These are phyloP conservation scores for Atethmia centrago DNA, from an alignment of 2,888 invertebrate species.

Conservation along the genomic window DNA sequence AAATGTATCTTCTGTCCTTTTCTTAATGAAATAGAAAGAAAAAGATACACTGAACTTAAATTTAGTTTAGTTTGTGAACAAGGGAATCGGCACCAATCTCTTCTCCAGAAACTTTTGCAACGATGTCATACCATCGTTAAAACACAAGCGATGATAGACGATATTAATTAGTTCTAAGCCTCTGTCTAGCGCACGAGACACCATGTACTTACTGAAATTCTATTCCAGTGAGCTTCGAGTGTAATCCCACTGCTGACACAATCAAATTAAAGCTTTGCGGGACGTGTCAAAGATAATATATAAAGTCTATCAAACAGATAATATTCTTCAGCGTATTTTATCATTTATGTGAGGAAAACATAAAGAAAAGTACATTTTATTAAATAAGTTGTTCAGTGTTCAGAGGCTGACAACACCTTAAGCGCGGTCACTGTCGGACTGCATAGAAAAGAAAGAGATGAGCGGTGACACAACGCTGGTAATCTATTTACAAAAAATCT, in stretches of 20 bases:
- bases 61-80: no score
- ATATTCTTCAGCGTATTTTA: constrained; percentile 13
- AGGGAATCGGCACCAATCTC: no score
- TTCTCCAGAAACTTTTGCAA: no score
- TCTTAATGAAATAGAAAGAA: no score
- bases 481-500: no score
- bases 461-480: no score
- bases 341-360: neutral
- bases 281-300: constrained; percentile 19
- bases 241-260: neutral
- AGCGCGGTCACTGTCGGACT: no score
- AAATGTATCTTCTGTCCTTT: no score
- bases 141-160: neutral
- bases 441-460: no score
- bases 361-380: constrained; percentile 4
- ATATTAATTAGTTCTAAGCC: neutral
- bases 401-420: no score
- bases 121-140: neutral
- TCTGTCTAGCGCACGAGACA: neutral
- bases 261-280: constrained; percentile 9
- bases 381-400: neutral
- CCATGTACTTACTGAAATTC: neutral
- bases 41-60: no score
- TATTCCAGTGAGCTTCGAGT: constrained; percentile 1
- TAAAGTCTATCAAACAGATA: neutral